A percentile compares a stretch with the other conserved stretches of the same genome.
Conservation (phyloP, 2,113 vertebrate species). For the Gambusia holbrooki region DNA sequence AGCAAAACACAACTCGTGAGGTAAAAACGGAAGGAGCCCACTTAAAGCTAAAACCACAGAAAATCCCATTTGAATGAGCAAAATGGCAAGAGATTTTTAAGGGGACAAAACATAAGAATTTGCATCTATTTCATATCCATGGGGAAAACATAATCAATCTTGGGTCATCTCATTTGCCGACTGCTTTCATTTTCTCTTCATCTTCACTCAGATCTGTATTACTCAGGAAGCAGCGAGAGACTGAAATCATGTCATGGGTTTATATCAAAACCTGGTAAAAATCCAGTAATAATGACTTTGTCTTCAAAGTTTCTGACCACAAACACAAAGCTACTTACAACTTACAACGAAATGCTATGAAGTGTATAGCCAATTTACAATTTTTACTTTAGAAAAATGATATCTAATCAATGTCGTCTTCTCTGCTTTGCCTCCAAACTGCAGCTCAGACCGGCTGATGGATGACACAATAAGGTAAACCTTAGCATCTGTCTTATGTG, state of each 20-base stretch:
- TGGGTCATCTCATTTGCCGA: background rate
- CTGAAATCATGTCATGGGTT: too few relatives aligned
- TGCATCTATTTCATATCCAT: conserved; percentile 33
- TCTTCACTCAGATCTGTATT: background rate
- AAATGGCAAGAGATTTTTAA: conserved; percentile 28
- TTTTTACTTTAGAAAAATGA: background rate
- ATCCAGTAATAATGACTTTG: too few relatives aligned
- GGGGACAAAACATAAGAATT: conserved; percentile 50
- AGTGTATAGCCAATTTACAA: background rate
- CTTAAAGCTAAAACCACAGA: conserved; percentile 37
- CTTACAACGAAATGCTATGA: too few relatives aligned
- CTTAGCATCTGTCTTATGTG: background rate
- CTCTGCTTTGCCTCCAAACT: conserved; percentile 42
- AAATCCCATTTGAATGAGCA: conserved; percentile 1
- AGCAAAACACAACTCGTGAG: conserved; percentile 42
- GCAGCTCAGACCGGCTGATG: conserved; percentile 95
- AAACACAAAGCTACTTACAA: too few relatives aligned
- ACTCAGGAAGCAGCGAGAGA: background rate
- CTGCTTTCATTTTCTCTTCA: conserved; percentile 10
- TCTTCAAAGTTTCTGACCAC: too few relatives aligned
- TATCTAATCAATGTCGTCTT: conserved; percentile 32
- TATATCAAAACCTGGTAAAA: too few relatives aligned
- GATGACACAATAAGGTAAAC: conserved; percentile 99
- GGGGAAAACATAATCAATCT: conserved; percentile 55
- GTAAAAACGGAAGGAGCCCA: conserved; percentile 26